Evolutionary conservation across 2,797 vertebrate species (phyloP), one percentile per base, ranked within the genome.

Genomic region (Accipiter badius): DNA sequence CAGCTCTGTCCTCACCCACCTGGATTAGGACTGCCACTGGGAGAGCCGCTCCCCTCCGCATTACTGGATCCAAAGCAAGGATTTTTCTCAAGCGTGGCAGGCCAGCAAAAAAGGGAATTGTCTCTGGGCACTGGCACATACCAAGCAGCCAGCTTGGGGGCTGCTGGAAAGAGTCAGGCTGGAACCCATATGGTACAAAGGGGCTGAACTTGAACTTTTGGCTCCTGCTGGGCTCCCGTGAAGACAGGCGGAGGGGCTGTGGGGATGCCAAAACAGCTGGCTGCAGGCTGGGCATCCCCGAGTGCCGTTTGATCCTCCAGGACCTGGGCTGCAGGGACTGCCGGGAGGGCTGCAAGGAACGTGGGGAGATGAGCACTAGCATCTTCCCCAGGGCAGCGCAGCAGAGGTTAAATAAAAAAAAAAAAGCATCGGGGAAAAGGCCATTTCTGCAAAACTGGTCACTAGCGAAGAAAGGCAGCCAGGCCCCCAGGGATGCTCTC

Each of bases 401-500:
- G 83, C 7, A 70, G 31, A 87, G 78, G 81, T 80, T 89, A 93
- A 94, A 93, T 76, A 31, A 54, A 57, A 88, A 82, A 57, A 88
- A 80, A 94, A 87, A 78, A 49, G 42, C 70, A 62, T 4, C 13
- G 24, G 44, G 73, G 79, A 77, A 85, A 84, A 93, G 78, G 78
- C 37, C 3, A 17, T 87, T 94, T 95, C 83, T 96, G 76, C 50
- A 91, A 86, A 96, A 93, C 57, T 95, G 94, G 94, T 69, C 90
- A 83, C 89, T 55, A 54, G 89, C 50, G 58, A 89, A 85, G 90
- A 80, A 72, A 74, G 62, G 84, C 82, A 94, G 88, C 50, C 67
- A 65, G 49, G 58, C 40, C 92, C 62, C 49, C 46, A 77, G 82
- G 85, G 81, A 91, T 69, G 65, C 49, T 85, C 58, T 87, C 90